phyloP scores from a whole-genome alignment of 2,113 vertebrate species.

The Rhombomys opimus region DNA sequence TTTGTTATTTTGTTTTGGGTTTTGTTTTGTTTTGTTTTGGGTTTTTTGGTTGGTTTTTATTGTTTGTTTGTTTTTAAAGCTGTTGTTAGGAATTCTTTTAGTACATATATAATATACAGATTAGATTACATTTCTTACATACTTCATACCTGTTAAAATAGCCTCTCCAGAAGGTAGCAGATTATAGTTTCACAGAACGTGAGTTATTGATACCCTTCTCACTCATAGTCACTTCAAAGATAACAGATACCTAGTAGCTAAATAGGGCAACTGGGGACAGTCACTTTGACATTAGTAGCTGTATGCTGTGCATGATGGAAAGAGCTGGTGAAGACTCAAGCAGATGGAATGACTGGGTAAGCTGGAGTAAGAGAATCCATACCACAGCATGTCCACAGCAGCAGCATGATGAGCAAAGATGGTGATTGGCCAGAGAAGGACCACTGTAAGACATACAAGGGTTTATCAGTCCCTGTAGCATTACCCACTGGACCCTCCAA shows the following conservation, averaged over 20 bases:
- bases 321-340: neutral
- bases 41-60: neutral
- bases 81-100: neutral
- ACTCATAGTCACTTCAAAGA: neutral
- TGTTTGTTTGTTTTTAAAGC: neutral
- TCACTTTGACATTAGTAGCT: neutral
- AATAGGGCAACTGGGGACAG: neutral
- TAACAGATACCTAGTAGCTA: neutral
- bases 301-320: neutral
- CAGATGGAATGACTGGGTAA: neutral
- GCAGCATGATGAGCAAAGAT: neutral
- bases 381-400: fast-evolving
- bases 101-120: neutral
- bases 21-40: neutral
- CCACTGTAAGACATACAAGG: neutral
- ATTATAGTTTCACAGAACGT: neutral
- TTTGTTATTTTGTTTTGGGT: neutral
- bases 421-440: neutral
- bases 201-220: neutral
- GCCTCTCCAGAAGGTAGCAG: neutral
- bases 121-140: conserved; percentile 9
- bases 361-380: neutral
- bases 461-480: conserved; percentile 41
- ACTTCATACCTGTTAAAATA: neutral
- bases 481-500: neutral